Conservation (phyloP, 2,113 vertebrate species). For the Mus pahari region DNA sequence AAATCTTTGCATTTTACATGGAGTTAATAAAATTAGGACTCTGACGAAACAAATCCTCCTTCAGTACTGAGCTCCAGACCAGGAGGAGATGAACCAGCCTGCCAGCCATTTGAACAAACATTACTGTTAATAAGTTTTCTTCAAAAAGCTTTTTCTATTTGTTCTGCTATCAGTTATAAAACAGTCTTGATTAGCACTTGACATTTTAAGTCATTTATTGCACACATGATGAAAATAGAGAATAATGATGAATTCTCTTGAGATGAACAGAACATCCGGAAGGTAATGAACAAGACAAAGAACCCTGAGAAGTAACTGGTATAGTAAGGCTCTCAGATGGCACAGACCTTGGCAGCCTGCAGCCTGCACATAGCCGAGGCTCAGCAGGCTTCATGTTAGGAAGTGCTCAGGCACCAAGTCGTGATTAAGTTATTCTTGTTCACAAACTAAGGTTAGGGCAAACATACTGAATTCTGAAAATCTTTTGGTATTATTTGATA, state of each 20-base stretch:
- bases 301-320: neutral
- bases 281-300: neutral
- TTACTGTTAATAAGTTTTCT: conserved; percentile 15
- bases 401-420: neutral
- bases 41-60: conserved; percentile 36
- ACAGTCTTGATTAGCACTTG: conserved; percentile 2
- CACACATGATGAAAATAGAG: conserved; percentile 4
- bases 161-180: conserved; percentile 54
- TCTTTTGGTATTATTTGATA: neutral
- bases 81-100: neutral
- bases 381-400: neutral
- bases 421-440: neutral
- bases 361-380: neutral
- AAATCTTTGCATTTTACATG: conserved; percentile 1
- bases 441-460: neutral
- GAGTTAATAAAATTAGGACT: conserved; percentile 35
- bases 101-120: neutral
- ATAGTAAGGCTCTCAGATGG: neutral
- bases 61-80: neutral
- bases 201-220: conserved; percentile 50
- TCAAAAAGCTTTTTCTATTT: conserved; percentile 26
- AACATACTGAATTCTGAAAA: neutral
- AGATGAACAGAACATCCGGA: conserved; percentile 25
- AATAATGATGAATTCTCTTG: conserved; percentile 25
- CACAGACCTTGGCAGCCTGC: neutral